Evolutionary conservation across 2,888 invertebrate genomes (phyloP).

Genomic region (Choreutis nemorana): DNA sequence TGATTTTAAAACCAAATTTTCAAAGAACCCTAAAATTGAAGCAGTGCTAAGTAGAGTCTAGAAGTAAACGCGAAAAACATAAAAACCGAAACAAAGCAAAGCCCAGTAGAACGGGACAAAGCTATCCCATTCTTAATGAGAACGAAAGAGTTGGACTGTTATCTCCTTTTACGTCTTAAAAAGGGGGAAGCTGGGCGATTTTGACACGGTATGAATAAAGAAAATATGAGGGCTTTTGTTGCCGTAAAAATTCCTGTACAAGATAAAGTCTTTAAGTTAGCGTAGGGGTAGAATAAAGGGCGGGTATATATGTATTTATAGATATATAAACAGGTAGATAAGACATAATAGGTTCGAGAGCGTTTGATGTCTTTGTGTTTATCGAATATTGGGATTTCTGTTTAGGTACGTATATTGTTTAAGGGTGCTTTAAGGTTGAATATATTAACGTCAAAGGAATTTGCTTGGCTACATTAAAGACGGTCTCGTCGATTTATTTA

Average conservation of each 20-base stretch:
- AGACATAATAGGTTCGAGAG: slow-evolving; percentile 12
- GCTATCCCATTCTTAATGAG: slow-evolving; percentile 33
- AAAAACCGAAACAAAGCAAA: slow-evolving; percentile 48
- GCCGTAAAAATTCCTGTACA: slow-evolving; percentile 64
- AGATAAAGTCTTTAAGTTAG: slow-evolving; percentile 66
- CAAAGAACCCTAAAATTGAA: too few species aligned
- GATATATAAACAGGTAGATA: slow-evolving; percentile 18
- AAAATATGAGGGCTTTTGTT: slow-evolving; percentile 65
- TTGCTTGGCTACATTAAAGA: slow-evolving; percentile 18
- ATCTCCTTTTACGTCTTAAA: slow-evolving; percentile 44
- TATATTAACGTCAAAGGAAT: slow-evolving; percentile 43
- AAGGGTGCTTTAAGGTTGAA: slow-evolving; percentile 44
- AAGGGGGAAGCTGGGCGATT: slow-evolving; percentile 47
- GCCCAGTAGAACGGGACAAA: slow-evolving; percentile 27
- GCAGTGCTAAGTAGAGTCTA: slow-evolving; percentile 37
- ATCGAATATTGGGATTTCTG: slow-evolving; percentile 33
- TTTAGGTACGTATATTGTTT: slow-evolving; percentile 29
- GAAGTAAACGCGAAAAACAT: slow-evolving; percentile 54
- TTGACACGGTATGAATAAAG: slow-evolving; percentile 63
- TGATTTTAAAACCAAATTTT: too few species aligned
- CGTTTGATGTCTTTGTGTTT: slow-evolving; percentile 30
- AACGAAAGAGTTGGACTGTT: slow-evolving; percentile 48
- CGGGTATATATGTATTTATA: too few species aligned
- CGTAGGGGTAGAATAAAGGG: slow-evolving; percentile 40
- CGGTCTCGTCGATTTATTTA: too few species aligned